Evolutionary conservation across 2,113 vertebrate species (phyloP).

Genomic region (Rhinolophus ferrumequinum): DNA sequence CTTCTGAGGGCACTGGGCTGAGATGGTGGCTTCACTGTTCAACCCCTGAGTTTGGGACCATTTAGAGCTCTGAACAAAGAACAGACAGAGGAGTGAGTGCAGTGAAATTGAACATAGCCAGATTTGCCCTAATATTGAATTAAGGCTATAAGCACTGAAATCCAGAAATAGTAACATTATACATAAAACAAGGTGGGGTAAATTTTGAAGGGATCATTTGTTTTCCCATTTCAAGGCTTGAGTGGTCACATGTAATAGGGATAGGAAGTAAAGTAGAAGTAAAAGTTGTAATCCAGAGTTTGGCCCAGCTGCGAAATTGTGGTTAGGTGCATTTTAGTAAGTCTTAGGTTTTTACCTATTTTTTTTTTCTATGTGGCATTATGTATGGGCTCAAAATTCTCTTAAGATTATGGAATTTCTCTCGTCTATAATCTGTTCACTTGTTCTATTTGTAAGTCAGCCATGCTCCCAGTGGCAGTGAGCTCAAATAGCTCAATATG

Average conservation of each 20-base stretch:
- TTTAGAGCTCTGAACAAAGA: conserved; percentile 63
- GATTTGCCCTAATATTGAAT: conserved; percentile 44
- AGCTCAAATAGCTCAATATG: conserved; percentile 63
- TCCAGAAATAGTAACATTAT: conserved; percentile 51
- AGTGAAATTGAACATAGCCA: conserved; percentile 22
- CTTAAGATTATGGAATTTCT: conserved; percentile 57
- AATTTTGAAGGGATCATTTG: conserved; percentile 46
- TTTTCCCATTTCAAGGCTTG: conserved; percentile 55
- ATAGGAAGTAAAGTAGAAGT: conserved; percentile 36
- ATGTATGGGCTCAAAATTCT: conserved; percentile 9
- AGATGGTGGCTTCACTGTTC: conserved; percentile 71
- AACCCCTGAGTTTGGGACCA: conserved; percentile 64
- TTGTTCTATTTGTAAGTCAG: conserved; percentile 46
- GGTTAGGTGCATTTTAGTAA: neutral
- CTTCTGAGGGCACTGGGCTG: conserved; percentile 78
- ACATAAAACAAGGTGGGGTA: conserved; percentile 48
- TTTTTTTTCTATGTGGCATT: neutral
- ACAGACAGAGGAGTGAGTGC: neutral
- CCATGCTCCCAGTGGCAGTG: conserved; percentile 71
- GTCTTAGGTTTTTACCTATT: neutral
- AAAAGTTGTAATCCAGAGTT: conserved; percentile 22
- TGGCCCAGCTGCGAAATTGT: neutral
- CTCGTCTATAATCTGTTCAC: neutral
- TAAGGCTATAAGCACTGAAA: conserved; percentile 7
- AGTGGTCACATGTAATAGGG: conserved; percentile 16